phyloP scores from a whole-genome alignment of 2,797 vertebrate species.

The Octomys mimax region DNA sequence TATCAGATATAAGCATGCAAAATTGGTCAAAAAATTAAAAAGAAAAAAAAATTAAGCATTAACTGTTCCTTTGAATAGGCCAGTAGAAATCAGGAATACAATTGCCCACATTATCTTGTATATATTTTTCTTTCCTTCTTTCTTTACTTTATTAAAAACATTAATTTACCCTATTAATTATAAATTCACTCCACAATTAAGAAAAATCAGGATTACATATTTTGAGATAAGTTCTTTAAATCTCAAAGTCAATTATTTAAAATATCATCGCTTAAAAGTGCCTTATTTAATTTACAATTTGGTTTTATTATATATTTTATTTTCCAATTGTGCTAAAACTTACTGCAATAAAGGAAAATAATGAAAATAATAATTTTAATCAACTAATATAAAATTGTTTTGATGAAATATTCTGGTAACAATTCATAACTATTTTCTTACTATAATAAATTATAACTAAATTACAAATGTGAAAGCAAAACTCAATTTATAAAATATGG shows the following conservation, averaged over 20 bases:
- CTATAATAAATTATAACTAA: constrained; percentile 59
- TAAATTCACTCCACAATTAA: constrained; percentile 37
- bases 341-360: constrained; percentile 61
- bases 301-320: background rate
- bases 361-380: constrained; percentile 52
- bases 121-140: background rate
- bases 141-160: constrained; percentile 34
- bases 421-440: constrained; percentile 7
- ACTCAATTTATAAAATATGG: background rate
- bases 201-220: constrained; percentile 58
- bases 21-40: too few relatives aligned
- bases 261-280: constrained; percentile 56
- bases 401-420: background rate
- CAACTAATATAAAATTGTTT: constrained; percentile 59
- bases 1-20: too few relatives aligned
- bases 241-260: background rate
- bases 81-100: too few relatives aligned
- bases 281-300: constrained; percentile 40
- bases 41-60: too few relatives aligned
- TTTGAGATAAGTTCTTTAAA: constrained; percentile 74
- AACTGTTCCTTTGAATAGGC: too few relatives aligned
- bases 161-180: background rate
- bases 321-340: constrained; percentile 63
- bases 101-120: too few relatives aligned
- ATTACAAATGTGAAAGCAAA: constrained; percentile 57